Evolutionary conservation across 2,888 invertebrate genomes (phyloP), one percentile per base, ranked within the genome.

Genomic region (Noctuana brunneofusca): DNA sequence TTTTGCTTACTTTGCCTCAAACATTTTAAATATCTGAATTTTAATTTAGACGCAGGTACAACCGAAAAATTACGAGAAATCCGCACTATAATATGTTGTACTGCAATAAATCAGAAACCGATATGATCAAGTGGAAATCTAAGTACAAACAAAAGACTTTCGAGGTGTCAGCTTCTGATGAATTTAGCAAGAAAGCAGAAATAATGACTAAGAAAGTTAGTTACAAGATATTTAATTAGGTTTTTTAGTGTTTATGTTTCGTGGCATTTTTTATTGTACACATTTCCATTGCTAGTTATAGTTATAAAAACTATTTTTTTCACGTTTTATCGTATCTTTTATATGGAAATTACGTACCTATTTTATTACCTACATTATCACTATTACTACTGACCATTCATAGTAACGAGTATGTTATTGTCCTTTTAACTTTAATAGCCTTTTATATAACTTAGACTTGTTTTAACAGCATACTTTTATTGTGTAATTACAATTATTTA

Each of bases 111-210:
- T 87, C 89, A 1, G 90, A 90, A 74, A 87, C 87, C 1, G 92
- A 92, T 64, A 90, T 91, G 87, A 92, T 92, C 18, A 89, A 86
- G 64, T 92, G 92, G 92, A 83, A 88, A 1, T 92, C 92, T 0
- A 86, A 90, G 63, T 91, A 88, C 65, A 90, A 87, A 69, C 78
- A 83, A 64, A 90, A 89, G 66, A 67, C 68, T 1, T 84, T 88
- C 43, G 88, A 89, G 70, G 80, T 91, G 3, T 90, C 90, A 1
- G 89, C 89, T 1, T 89, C 90, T 0, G 91, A 91, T 66, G 89
- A 89, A 69, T 89, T 87, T 63, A 89, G 86, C 68, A 90, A 89
- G 69, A 87, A 81, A 73, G 88, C 91, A 3, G 89, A 91, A 74
- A 84, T 90, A 24, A 71, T 86, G 67, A 84, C 88, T 0, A 90